Percentiles rank a stretch among this genome's conserved stretches.
Conservation (phyloP, 2,797 vertebrate species). For the Moxostoma hubbsi region DNA sequence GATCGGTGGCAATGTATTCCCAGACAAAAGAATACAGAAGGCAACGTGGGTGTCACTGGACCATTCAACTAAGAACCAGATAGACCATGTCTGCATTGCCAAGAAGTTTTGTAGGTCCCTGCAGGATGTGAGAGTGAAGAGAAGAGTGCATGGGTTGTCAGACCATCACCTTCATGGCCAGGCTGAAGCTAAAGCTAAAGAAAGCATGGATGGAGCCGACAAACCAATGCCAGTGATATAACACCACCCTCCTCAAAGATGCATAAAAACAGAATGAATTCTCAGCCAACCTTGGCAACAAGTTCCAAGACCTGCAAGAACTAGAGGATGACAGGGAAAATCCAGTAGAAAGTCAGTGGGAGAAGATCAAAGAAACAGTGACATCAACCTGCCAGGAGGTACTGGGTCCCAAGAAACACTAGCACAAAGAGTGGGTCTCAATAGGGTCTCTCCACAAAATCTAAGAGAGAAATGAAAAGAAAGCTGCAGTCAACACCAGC, state of each 20-base stretch:
- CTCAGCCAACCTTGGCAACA: no score
- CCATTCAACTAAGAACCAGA: conserved; percentile 14
- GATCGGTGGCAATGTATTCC: conserved; percentile 15
- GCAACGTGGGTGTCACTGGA: conserved; percentile 20
- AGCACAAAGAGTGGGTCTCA: conserved; percentile 16
- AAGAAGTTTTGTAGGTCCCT: background rate
- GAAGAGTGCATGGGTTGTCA: conserved; percentile 2
- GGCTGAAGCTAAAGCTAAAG: background rate
- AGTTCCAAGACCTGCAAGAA: no score
- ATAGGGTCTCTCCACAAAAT: conserved; percentile 5
- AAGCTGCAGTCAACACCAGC: conserved; percentile 3
- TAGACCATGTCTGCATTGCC: conserved; percentile 23
- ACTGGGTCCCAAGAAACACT: background rate
- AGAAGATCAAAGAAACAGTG: background rate
- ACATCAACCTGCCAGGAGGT: conserved; percentile 13
- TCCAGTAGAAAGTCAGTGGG: background rate
- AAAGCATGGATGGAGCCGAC: background rate
- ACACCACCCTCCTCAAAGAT: background rate
- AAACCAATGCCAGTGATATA: background rate
- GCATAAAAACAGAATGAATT: background rate
- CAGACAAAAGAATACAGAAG: conserved; percentile 10
- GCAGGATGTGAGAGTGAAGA: background rate
- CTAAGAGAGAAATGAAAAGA: conserved; percentile 16
- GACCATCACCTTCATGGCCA: conserved; percentile 1
- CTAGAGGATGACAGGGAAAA: background rate